A percentile compares a stretch with the other conserved stretches of the same genome.
Conservation (phyloP, 2,113 vertebrate species). For the Xyrauchen texanus region DNA sequence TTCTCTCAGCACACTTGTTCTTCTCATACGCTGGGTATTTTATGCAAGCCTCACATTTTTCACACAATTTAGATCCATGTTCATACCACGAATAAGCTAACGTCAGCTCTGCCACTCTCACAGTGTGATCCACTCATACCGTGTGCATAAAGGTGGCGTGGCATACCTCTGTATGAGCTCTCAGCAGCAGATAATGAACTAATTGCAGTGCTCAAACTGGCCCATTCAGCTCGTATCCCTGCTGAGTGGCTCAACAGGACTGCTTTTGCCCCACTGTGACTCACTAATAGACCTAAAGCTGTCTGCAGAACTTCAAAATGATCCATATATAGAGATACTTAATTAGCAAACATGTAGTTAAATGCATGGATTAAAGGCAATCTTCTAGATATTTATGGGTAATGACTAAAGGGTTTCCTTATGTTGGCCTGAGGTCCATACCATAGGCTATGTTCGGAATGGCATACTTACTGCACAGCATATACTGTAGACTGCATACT, state of each 20-base stretch:
- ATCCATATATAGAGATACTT: background rate
- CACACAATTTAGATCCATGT: constrained; percentile 11
- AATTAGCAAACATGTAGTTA: background rate
- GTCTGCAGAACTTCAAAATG: constrained; percentile 6
- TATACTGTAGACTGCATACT: no score
- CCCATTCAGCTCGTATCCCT: background rate
- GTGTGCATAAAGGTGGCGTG: background rate
- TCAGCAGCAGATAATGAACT: background rate
- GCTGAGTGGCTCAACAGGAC: background rate
- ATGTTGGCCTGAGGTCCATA: background rate
- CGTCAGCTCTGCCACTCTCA: background rate
- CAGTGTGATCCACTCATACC: background rate
- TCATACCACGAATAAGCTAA: background rate
- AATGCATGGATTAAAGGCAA: background rate
- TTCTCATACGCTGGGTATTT: background rate
- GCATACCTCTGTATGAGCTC: background rate
- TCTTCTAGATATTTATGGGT: background rate
- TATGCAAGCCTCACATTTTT: background rate
- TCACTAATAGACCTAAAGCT: background rate
- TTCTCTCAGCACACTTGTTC: background rate
- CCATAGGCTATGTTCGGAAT: no score
- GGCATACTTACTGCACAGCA: no score
- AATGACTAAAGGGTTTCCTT: background rate
- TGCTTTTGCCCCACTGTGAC: background rate
- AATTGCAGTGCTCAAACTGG: background rate